phyloP scores from a whole-genome alignment of 2,888 invertebrate species.

The Idaea straminata region DNA sequence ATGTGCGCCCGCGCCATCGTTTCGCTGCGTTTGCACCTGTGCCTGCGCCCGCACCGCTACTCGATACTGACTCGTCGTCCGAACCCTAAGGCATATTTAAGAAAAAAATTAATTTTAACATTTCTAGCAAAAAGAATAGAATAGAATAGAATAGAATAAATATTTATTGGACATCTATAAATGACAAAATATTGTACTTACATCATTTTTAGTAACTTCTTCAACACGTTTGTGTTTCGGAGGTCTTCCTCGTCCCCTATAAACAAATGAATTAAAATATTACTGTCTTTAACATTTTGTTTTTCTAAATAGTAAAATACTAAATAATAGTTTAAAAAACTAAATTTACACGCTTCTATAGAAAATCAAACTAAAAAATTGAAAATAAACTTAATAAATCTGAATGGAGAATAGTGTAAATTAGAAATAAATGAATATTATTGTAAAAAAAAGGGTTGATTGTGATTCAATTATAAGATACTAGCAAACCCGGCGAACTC shows the following conservation, averaged over 20 bases:
- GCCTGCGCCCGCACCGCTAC: constrained; percentile 57
- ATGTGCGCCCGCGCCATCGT: constrained; percentile 30
- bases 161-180: constrained; percentile 2
- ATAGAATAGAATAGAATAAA: too few relatives aligned
- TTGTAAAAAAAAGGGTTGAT: too few relatives aligned
- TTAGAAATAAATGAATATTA: too few relatives aligned
- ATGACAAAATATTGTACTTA: constrained; percentile 31
- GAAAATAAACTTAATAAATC: too few relatives aligned
- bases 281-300: neutral
- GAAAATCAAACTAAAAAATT: too few relatives aligned
- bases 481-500: too few relatives aligned
- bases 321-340: neutral
- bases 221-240: constrained; percentile 70
- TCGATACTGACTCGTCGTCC: constrained; percentile 68
- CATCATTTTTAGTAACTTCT: constrained; percentile 64
- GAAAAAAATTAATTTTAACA: constrained; percentile 1
- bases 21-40: constrained; percentile 78
- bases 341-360: too few relatives aligned
- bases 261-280: constrained; percentile 12
- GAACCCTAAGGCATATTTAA: constrained; percentile 45
- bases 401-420: too few relatives aligned
- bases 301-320: too few relatives aligned
- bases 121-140: too few relatives aligned
- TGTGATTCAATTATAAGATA: too few relatives aligned
- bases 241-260: constrained; percentile 60